phyloP scores from a whole-genome alignment of 2,113 vertebrate species.

The Dascyllus trimaculatus region DNA sequence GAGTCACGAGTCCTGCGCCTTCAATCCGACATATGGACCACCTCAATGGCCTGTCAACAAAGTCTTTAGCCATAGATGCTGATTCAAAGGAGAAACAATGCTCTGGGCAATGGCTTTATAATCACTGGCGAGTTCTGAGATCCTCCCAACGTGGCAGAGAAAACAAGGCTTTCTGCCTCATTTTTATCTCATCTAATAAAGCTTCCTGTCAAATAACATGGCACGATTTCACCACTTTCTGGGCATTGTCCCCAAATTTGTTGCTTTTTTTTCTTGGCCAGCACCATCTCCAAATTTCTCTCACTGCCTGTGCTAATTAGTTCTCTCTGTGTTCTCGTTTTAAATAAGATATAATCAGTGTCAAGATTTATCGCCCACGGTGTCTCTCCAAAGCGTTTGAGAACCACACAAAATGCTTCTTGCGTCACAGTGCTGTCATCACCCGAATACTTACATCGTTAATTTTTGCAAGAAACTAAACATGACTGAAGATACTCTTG shows the following conservation, averaged over 20 bases:
- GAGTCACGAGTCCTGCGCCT: constrained; percentile 65
- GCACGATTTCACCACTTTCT: background rate
- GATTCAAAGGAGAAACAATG: constrained; percentile 60
- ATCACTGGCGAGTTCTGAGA: constrained; percentile 37
- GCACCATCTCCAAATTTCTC: background rate
- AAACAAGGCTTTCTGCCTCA: constrained; percentile 10
- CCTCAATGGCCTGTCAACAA: constrained; percentile 70
- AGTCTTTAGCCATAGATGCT: constrained; percentile 63
- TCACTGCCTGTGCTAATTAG: background rate
- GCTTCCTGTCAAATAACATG: constrained; percentile 9
- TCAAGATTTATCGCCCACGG: constrained; percentile 16
- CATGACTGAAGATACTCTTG: background rate
- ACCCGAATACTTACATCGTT: constrained; percentile 7
- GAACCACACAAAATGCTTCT: background rate
- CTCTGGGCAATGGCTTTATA: constrained; percentile 49
- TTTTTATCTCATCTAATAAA: background rate
- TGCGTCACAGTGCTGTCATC: background rate
- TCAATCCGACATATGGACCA: constrained; percentile 75
- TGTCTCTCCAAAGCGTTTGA: background rate
- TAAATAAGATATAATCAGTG: constrained; percentile 1
- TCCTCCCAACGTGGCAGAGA: background rate
- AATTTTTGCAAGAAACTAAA: background rate
- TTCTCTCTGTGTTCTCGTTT: constrained; percentile 1
- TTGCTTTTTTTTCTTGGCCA: background rate
- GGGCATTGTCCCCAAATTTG: background rate